Percentiles rank a stretch among this genome's conserved stretches.
Evolutionary conservation across 1,140 invertebrate species (phyloP).

Genomic region (Lucilia cuprina): DNA sequence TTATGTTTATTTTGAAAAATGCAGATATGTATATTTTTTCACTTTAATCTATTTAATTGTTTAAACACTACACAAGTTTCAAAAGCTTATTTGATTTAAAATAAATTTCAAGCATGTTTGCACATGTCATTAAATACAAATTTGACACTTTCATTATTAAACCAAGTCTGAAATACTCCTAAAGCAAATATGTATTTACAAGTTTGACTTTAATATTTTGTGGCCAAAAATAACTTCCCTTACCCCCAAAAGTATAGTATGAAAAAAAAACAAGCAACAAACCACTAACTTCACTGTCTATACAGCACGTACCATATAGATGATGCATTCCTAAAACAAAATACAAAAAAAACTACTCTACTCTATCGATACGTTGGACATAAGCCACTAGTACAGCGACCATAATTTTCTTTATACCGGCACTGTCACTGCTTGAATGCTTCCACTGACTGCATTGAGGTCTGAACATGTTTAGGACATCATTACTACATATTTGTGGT

Average conservation of each 20-base stretch:
- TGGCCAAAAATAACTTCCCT: background rate
- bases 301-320: background rate
- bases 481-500: conserved; percentile 62
- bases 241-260: no score
- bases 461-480: conserved; percentile 38
- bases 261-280: background rate
- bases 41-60: no score
- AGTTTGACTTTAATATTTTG: background rate
- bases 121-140: background rate
- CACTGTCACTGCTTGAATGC: background rate
- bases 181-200: background rate
- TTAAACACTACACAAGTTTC: no score
- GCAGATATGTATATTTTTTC: no score
- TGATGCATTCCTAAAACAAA: background rate
- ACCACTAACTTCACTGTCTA: background rate
- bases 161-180: background rate
- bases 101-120: background rate
- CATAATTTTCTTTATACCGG: background rate
- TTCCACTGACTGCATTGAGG: background rate
- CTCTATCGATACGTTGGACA: background rate
- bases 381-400: background rate
- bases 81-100: background rate
- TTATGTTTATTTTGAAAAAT: no score
- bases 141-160: conserved; percentile 16
- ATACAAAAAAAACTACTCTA: background rate